Evolutionary conservation across 2,113 vertebrate genomes (phyloP).

Genomic region (Sinocyclocheilus anophthalmus): DNA sequence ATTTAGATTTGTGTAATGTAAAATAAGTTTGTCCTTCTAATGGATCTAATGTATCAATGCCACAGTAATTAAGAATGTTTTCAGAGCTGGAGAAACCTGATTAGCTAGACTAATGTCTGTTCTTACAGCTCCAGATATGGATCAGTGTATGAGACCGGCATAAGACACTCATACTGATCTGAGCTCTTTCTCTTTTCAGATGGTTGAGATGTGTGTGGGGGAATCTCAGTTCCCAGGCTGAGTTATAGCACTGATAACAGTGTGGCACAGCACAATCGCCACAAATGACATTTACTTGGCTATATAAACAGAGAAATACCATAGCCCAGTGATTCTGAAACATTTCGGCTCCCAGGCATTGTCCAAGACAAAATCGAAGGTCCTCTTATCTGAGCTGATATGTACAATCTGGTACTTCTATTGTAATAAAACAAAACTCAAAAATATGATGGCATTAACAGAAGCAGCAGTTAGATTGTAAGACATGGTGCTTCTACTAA

Average conservation of each 20-base stretch:
- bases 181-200: slow-evolving; percentile 1
- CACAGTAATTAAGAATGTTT: neutral
- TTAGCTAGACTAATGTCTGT: neutral
- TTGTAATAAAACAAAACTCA: no score
- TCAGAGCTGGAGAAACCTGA: neutral
- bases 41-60: neutral
- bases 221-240: neutral
- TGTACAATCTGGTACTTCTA: no score
- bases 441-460: no score
- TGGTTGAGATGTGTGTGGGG: neutral
- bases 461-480: no score
- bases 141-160: slow-evolving; percentile 31
- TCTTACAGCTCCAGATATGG: neutral
- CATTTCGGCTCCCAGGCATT: no score
- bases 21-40: no score
- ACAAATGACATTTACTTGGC: slow-evolving; percentile 9
- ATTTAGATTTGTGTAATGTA: no score
- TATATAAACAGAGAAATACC: no score
- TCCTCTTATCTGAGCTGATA: no score
- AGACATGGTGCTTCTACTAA: no score
- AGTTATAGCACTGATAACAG: neutral
- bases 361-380: no score
- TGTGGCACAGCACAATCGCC: neutral
- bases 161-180: neutral
- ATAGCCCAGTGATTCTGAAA: no score